Base-by-base conservation (phyloP, 2,888 invertebrate genomes). In the Coenonympha glycerion region DNA sequence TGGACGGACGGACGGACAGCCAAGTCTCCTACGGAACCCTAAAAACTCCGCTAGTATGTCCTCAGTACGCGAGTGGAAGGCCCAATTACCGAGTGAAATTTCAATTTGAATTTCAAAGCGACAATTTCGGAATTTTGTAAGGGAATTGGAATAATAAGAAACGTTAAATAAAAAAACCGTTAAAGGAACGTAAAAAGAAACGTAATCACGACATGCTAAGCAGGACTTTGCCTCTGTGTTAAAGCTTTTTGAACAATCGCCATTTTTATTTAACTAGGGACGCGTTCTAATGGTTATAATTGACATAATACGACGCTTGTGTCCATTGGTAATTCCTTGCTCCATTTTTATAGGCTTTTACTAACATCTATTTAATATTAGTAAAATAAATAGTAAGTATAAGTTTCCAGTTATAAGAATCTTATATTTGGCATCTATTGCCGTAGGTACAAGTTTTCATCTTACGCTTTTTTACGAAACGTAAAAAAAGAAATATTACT, bases 71-170 rank as follows among this genome's bases (percentile, higher is more conserved):
- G 22, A 31, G 22, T 13, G 22, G n/a, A n/a, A n/a, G n/a, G 30
- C 31, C 42, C 31, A 44, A 44, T 44, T 44, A 44, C 44, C 30
- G 31, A 9, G 19, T 44, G 44, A 44, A 44, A 44, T 44, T 44
- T 44, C 44, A 44, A 44, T 44, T 44, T 44, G 44, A 44, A 44
- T 44, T 44, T 44, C 44, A 44, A 44, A 44, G 44, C 44, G 44
- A 33, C 44, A 44, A 31, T 44, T 44, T 44, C 33, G 44, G 30
- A 44, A 44, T 44, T 44, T 33, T 33, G 44, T 44, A 33, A 44
- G 31, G 33, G 44, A 44, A 44, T 44, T 33, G 44, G 44, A 31
- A 44, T 31, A 44, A 44, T 33, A 42, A 44, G 31, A 8, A 13
- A 3, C n/a, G 19, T n/a, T n/a, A n/a, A n/a, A n/a, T n/a, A n/a